Evolutionary conservation across 2,113 vertebrate species (phyloP), one percentile per base, ranked within the genome.

Genomic region (Tyto alba): DNA sequence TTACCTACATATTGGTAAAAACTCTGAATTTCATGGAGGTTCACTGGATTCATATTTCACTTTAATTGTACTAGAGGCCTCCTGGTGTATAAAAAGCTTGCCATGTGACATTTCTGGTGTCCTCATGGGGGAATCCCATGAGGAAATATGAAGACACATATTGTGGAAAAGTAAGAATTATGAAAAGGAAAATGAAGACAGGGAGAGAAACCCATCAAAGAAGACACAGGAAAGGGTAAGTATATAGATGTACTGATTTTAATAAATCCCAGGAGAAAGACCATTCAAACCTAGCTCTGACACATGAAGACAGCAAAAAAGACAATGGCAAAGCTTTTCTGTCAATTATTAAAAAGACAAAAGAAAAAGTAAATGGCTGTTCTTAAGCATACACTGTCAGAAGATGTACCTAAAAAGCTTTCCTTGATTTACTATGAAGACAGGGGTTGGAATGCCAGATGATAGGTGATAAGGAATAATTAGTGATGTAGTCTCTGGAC

Each of bases 231-330:
- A 80, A 88, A 76, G 12, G 9, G 9, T 81, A 88, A 90, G 88
- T 75, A 90, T 36, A 74, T 80, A 68, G 62, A 80, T 68, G 32
- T 71, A 78, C 60, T 82, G 79, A 60, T 77, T 94, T 95, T 76
- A 95, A 72, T 95, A 94, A 93, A 93, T 50, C 90, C 66, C 73
- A 30, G 30, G 62, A 92, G 87, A 89, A 95, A 82, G 25, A 89
- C 68, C 47, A 64, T 75, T 96, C 63, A 93, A 87, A 87, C 32
- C 9, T 76, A n/a, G 10, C 16, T 81, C 89, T 93, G 86, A 93
- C 74, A 95, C 71, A 41, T 81, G 76, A 93, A 94, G 77, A 82
- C 26, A 63, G 77, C 22, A 96, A 68, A 95, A 94, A 57, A 94
- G 43, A 94, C 87, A 90, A 90, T 89, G 36, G 50, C 55, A 83